Evolutionary conservation across 2,797 vertebrate species (phyloP).

Genomic region (Rhinophrynus dorsalis): DNA sequence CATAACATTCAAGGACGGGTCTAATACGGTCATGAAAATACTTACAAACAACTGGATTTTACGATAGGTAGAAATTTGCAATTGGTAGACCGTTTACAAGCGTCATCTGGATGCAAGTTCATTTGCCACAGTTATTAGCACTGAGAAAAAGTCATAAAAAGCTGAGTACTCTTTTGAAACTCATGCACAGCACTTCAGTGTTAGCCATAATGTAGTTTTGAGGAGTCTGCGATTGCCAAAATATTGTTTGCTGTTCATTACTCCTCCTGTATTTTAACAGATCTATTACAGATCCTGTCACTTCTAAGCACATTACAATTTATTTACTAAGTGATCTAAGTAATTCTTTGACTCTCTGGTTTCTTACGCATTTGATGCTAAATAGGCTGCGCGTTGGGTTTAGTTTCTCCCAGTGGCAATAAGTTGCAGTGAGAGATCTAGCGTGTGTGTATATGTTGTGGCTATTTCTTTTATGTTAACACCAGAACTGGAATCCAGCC

Average conservation of each 20-base stretch:
- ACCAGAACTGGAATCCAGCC: constrained; percentile 43
- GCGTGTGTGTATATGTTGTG: constrained; percentile 35
- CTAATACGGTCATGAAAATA: constrained; percentile 2
- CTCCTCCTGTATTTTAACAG: not conserved
- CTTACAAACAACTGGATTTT: constrained; percentile 23
- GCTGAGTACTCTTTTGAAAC: constrained; percentile 20
- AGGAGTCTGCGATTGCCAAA: not conserved
- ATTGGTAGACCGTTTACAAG: constrained; percentile 29
- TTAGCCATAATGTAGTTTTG: constrained; percentile 3
- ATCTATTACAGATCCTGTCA: not conserved
- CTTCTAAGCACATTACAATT: not conserved
- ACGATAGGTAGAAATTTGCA: not conserved
- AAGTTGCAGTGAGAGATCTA: constrained; percentile 14
- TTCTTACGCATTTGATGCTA: constrained; percentile 11
- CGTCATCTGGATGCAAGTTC: constrained; percentile 29
- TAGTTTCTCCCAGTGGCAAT: not conserved
- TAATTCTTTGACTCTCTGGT: constrained; percentile 11
- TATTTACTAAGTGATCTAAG: constrained; percentile 28
- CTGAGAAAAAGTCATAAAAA: constrained; percentile 31
- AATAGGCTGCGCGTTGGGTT: constrained; percentile 5
- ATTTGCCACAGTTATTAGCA: constrained; percentile 41
- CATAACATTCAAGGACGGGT: not conserved
- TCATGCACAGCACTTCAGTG: constrained; percentile 1
- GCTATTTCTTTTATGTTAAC: constrained; percentile 44
- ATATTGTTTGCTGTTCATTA: constrained; percentile 1